Conservation (phyloP, 1,140 invertebrate species). For the Anadara kagoshimensis region DNA sequence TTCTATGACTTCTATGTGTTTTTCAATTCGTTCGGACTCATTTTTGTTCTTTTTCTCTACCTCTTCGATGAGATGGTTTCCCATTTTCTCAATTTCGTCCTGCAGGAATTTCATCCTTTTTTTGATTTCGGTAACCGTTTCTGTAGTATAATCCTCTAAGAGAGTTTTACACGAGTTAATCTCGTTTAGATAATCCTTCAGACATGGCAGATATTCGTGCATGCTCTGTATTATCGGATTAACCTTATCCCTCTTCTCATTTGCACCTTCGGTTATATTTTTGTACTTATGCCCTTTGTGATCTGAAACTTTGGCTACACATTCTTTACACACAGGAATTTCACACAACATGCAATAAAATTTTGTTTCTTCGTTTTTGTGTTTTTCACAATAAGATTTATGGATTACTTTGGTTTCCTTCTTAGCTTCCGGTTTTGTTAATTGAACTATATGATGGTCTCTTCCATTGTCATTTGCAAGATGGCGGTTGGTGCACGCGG, state of each 20-base stretch:
- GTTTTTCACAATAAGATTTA: slow-evolving; percentile 43
- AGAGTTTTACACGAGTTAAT: slow-evolving; percentile 39
- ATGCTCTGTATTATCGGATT: slow-evolving; percentile 51
- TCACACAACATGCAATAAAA: slow-evolving; percentile 52
- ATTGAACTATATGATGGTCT: slow-evolving; percentile 33
- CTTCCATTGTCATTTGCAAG: slow-evolving; percentile 12
- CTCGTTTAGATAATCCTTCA: slow-evolving; percentile 46
- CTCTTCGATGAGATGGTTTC: slow-evolving; percentile 38
- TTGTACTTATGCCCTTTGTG: slow-evolving; percentile 50
- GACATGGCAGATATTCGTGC: slow-evolving; percentile 51
- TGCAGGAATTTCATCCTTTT: slow-evolving; percentile 41
- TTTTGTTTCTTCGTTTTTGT: slow-evolving; percentile 39
- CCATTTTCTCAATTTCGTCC: slow-evolving; percentile 51
- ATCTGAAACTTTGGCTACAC: slow-evolving; percentile 45
- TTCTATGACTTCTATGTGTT: slow-evolving; percentile 38
- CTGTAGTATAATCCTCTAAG: slow-evolving; percentile 37
- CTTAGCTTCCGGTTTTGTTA: slow-evolving; percentile 25
- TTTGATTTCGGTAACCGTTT: slow-evolving; percentile 46
- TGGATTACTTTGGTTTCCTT: slow-evolving; percentile 41
- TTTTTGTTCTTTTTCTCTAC: slow-evolving; percentile 41
- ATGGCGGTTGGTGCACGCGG: slow-evolving; percentile 27
- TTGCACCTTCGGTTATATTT: slow-evolving; percentile 41
- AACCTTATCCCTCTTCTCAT: slow-evolving; percentile 38
- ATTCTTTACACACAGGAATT: slow-evolving; percentile 44
- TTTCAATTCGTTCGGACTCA: slow-evolving; percentile 41